Evolutionary conservation across 2,888 invertebrate species (phyloP).

Genomic region (Drosophila neutralis): DNA sequence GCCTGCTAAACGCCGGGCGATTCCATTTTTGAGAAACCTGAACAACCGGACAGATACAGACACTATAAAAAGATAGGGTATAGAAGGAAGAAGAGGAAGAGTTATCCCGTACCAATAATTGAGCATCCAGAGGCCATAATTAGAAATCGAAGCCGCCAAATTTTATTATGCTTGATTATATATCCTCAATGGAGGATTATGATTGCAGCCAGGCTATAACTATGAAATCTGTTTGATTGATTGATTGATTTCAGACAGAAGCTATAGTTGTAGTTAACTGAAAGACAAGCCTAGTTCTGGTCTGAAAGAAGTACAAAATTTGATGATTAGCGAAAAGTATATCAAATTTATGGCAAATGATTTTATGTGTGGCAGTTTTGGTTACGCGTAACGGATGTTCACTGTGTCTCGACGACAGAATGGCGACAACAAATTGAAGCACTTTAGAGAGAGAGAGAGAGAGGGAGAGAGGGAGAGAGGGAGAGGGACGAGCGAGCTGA

Average conservation of each 20-base stretch:
- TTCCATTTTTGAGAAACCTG: constrained; percentile 1
- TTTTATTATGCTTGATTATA: background rate
- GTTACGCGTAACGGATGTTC: constrained; percentile 27
- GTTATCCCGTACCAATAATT: background rate
- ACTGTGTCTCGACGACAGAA: constrained; percentile 52
- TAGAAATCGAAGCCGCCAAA: background rate
- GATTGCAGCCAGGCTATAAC: no score
- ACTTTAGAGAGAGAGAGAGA: constrained; percentile 16
- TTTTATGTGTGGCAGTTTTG: constrained; percentile 4
- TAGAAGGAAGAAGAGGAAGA: no score
- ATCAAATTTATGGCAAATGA: constrained; percentile 5
- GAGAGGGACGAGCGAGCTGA: background rate
- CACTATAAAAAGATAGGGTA: background rate
- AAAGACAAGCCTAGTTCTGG: background rate
- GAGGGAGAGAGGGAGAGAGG: background rate
- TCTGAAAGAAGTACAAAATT: background rate
- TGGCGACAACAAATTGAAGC: constrained; percentile 51
- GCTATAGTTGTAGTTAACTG: background rate
- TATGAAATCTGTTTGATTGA: no score
- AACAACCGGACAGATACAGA: background rate
- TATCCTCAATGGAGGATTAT: background rate
- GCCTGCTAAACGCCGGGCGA: background rate
- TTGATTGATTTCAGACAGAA: background rate
- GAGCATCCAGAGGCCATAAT: background rate
- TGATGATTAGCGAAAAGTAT: constrained; percentile 3